These are phyloP conservation scores for Dendrocopos noguchii DNA, from an alignment of 2,113 vertebrate genomes.

Conservation along the genomic window DNA sequence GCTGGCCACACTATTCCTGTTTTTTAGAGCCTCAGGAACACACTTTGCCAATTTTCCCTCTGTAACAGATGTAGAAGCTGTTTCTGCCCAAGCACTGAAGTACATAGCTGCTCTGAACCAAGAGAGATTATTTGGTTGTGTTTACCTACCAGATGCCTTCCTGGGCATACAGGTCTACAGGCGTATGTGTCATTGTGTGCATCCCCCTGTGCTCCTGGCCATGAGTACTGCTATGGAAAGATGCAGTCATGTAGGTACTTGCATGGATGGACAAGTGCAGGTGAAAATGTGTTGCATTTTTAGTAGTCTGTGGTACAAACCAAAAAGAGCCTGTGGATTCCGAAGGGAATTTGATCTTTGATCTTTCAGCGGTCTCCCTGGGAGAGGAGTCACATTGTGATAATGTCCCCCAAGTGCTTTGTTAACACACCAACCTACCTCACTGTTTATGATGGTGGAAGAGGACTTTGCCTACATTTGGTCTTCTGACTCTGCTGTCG, in stretches of 20 bases:
- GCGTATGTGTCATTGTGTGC: not conserved
- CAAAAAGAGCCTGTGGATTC: not conserved
- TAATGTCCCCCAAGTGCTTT: not conserved
- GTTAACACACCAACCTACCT: not conserved
- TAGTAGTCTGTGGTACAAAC: not conserved
- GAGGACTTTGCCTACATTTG: not conserved
- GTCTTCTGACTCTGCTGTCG: not conserved
- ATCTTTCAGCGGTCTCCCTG: not conserved
- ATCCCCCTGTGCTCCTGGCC: not conserved
- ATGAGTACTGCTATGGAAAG: not conserved
- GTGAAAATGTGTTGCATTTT: not conserved
- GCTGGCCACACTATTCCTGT: not conserved
- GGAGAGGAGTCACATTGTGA: not conserved
- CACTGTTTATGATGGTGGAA: not conserved
- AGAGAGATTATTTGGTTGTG: not conserved
- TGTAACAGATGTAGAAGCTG: not conserved
- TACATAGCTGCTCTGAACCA: slow-evolving; percentile 4
- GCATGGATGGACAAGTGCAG: not conserved
- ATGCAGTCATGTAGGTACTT: not conserved
- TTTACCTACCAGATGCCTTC: not conserved
- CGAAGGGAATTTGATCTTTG: not conserved
- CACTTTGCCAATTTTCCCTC: not conserved
- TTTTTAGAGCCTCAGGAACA: slow-evolving; percentile 13
- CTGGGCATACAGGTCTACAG: not conserved
- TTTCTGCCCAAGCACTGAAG: slow-evolving; percentile 16